Conservation (phyloP, 2,797 vertebrate genomes). For the Botia almorhae region DNA sequence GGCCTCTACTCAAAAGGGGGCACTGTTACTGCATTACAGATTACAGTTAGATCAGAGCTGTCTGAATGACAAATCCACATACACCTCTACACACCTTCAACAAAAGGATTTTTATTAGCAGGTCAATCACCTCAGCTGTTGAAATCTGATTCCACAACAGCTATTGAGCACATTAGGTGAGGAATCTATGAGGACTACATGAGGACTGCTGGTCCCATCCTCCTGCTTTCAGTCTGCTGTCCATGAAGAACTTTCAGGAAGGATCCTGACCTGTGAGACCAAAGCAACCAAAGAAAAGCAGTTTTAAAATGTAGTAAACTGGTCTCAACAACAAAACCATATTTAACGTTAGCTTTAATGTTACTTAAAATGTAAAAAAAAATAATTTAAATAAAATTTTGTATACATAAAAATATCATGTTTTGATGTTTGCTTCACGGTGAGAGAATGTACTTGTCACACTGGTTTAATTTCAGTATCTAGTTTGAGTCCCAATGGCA, state of each 20-base stretch:
- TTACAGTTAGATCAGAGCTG: conserved; percentile 46
- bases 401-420: no score
- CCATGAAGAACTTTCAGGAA: neutral
- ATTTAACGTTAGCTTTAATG: no score
- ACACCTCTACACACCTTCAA: conserved; percentile 26
- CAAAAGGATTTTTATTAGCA: conserved; percentile 29
- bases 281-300: neutral
- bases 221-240: conserved; percentile 31
- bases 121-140: conserved; percentile 63
- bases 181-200: conserved; percentile 60
- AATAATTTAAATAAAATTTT: no score
- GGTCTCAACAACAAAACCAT: no score
- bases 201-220: conserved; percentile 57
- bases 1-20: conserved; percentile 57
- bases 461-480: no score
- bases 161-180: conserved; percentile 63
- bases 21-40: conserved; percentile 54
- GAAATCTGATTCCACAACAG: conserved; percentile 48
- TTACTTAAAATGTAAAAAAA: no score
- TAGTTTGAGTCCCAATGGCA: no score
- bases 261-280: neutral
- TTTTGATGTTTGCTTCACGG: no score
- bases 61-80: conserved; percentile 54
- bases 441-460: no score
- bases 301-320: no score